Base-by-base conservation (phyloP, 2,888 invertebrate species). In the Suillia variegata region DNA sequence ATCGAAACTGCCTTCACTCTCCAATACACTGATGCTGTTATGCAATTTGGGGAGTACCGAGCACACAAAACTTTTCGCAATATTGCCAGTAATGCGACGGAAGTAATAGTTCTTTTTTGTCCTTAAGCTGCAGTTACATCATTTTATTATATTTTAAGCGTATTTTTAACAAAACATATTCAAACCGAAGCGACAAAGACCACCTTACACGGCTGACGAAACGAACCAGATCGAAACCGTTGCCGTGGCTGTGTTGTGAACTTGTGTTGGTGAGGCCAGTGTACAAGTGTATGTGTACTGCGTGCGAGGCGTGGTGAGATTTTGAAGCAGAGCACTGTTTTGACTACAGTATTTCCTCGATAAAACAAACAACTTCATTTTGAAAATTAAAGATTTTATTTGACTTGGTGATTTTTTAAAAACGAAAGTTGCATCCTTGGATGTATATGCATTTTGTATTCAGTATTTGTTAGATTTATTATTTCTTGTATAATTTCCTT, bases 1-100 rank as follows among this genome's bases (percentile, higher is more conserved):
- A 45, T 31, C 47, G 12, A n/a, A 13, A 26, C 10, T 26, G 6
- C 38, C 38, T 38, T 13, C 38, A 70, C 64, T 70, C 59, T 67
- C 68, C 62, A 60, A 61, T 58, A 64, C 64, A 70, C 65, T 62
- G 68, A 66, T 60, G 66, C 64, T 77, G 78, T 77, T 77, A 77
- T 77, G 77, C 77, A 77, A 77, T 76, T 76, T 65, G 71, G 69
- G 67, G 74, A 67, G 70, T 69, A 68, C 68, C 67, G 71, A 59
- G 45, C 54, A 51, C n/a, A 38, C 48, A 61, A 54, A 21, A 26
- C 58, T 60, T 59, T 65, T 51, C 38, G 58, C 61, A 63, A 20
- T 53, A 47, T 31, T 49, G 24, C 15, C 54, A 38, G 47, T 31
- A 52, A 61, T 49, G 61, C 58, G 38, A 54, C 24, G n/a, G n/a